Percentiles rank a stretch among this genome's conserved stretches.
phyloP scores from a whole-genome alignment of 2,888 invertebrate species.

The Blastobasis lacticolella region DNA sequence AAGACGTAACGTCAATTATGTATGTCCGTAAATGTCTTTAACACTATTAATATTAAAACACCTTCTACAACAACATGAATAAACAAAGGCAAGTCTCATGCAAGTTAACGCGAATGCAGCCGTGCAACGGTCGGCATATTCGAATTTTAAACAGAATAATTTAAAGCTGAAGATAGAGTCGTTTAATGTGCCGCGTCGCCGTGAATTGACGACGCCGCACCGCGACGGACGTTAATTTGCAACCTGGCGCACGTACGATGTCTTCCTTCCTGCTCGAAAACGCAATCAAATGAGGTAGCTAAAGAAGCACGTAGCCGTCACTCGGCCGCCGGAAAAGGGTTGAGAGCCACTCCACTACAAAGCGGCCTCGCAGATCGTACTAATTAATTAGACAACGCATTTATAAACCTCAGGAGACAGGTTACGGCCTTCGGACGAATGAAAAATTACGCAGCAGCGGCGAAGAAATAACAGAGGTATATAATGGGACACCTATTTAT shows the following conservation, averaged over 20 bases:
- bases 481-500: neutral
- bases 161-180: too few species aligned
- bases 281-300: conserved; percentile 1
- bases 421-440: neutral
- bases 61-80: too few species aligned
- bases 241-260: neutral
- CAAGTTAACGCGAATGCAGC: too few species aligned
- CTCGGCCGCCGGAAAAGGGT: conserved; percentile 2
- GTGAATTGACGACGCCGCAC: too few species aligned
- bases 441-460: neutral
- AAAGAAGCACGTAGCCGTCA: conserved; percentile 3
- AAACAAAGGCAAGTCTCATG: too few species aligned
- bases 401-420: conserved; percentile 1
- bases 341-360: neutral
- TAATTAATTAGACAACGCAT: conserved; percentile 2
- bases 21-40: too few species aligned
- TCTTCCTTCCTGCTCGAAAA: neutral
- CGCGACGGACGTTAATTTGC: neutral
- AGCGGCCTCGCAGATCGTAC: neutral
- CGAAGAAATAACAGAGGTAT: neutral
- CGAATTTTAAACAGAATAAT: too few species aligned
- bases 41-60: too few species aligned
- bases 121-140: too few species aligned
- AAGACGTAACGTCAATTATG: too few species aligned
- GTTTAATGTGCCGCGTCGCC: too few species aligned